phyloP scores from a whole-genome alignment of 2,113 vertebrate species.

The Casuarius casuarius region DNA sequence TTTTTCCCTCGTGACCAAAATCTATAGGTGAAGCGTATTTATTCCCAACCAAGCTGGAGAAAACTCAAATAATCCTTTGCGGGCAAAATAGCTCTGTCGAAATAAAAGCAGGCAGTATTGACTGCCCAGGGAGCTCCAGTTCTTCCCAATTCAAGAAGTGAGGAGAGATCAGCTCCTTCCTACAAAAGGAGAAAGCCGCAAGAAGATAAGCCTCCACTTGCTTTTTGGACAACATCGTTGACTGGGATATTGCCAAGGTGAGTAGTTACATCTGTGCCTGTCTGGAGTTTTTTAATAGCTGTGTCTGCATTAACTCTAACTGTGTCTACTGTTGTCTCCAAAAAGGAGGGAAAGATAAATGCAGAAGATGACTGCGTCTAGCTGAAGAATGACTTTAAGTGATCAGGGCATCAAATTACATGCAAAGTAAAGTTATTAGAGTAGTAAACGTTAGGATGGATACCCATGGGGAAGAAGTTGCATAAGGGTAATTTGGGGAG shows the following conservation, averaged over 20 bases:
- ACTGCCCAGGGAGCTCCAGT: background rate
- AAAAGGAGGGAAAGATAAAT: background rate
- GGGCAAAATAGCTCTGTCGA: constrained; percentile 15
- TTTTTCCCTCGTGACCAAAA: constrained; percentile 61
- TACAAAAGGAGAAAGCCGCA: background rate
- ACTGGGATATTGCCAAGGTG: background rate
- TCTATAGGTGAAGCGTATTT: constrained; percentile 46
- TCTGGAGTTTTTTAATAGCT: background rate
- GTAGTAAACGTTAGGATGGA: background rate
- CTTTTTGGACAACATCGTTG: background rate
- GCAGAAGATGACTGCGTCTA: background rate
- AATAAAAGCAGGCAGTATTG: constrained; percentile 26
- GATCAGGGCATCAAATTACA: background rate
- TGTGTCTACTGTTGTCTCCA: background rate
- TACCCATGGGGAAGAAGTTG: background rate
- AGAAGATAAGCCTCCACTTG: background rate
- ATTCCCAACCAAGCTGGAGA: constrained; percentile 4
- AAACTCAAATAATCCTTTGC: constrained; percentile 41
- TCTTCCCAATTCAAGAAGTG: background rate
- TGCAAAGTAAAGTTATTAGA: background rate
- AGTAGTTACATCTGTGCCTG: background rate
- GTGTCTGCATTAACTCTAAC: background rate
- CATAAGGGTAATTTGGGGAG: background rate
- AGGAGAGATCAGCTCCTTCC: background rate
- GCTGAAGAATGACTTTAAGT: background rate